Evolutionary conservation across 2,797 vertebrate species (phyloP).

Genomic region (Molossus molossus): DNA sequence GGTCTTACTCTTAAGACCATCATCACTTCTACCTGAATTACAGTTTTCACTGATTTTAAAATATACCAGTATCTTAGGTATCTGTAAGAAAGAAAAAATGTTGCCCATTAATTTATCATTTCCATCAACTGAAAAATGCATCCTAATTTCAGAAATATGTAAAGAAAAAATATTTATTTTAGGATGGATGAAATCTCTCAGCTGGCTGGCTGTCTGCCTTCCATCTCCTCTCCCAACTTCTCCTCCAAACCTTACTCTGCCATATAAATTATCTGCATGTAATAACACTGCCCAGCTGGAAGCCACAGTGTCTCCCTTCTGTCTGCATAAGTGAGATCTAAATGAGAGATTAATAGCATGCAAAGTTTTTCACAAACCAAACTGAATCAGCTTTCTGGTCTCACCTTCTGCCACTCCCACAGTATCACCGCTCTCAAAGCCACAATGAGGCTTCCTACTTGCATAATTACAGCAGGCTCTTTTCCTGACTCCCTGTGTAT

Average conservation of each 20-base stretch:
- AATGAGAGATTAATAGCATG: neutral
- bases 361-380: neutral
- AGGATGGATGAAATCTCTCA: neutral
- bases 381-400: neutral
- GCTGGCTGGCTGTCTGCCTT: neutral
- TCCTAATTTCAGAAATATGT: neutral
- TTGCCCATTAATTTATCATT: neutral
- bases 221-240: neutral
- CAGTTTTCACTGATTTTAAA: constrained; percentile 22
- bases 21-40: neutral
- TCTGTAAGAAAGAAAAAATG: constrained; percentile 23
- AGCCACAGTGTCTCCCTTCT: neutral
- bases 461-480: neutral
- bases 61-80: neutral
- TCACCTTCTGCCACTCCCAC: neutral
- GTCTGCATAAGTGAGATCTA: neutral
- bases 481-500: neutral
- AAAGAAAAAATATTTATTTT: neutral
- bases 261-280: neutral
- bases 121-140: neutral
- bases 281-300: neutral
- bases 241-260: neutral
- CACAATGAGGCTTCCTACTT: neutral
- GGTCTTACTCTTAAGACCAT: neutral
- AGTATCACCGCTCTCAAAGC: neutral